Conservation (phyloP, 2,888 invertebrate genomes). For the Acrobeloides nanus region DNA sequence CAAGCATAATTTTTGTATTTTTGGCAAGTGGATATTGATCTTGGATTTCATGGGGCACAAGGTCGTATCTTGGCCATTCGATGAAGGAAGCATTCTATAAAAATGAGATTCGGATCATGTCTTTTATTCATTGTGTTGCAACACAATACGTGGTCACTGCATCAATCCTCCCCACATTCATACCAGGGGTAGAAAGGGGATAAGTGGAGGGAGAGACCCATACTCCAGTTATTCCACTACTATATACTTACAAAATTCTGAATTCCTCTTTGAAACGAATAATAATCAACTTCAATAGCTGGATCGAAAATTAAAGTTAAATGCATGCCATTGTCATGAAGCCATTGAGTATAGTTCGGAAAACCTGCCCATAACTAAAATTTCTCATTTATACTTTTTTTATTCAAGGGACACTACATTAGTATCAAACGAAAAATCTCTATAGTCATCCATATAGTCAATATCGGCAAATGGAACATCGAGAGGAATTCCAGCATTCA, state of each 20-base stretch:
- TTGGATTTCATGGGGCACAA: conserved; percentile 35
- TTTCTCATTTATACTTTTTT: conserved; percentile 8
- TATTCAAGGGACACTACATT: background rate
- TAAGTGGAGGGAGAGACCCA: too few species aligned
- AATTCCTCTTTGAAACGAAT: conserved; percentile 36
- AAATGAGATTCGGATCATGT: background rate
- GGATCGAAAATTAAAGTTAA: conserved; percentile 48
- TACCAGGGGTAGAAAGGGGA: too few species aligned
- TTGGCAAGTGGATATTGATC: conserved; percentile 42
- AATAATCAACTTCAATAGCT: conserved; percentile 40
- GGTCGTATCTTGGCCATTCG: conserved; percentile 36
- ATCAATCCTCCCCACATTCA: too few species aligned
- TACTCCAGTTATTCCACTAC: too few species aligned
- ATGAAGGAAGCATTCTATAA: conserved; percentile 38
- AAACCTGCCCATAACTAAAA: conserved; percentile 36
- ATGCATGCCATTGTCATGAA: conserved; percentile 36
- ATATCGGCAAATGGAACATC: conserved; percentile 72
- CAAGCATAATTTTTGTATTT: conserved; percentile 39
- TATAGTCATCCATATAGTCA: conserved; percentile 51
- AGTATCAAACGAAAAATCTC: conserved; percentile 8
- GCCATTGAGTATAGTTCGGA: conserved; percentile 30
- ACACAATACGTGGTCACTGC: conserved; percentile 9
- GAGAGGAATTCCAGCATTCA: conserved; percentile 56
- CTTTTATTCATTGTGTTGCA: background rate
- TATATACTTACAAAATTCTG: too few species aligned